Evolutionary conservation across 2,113 vertebrate species (phyloP).

Genomic region (Vimba vimba): DNA sequence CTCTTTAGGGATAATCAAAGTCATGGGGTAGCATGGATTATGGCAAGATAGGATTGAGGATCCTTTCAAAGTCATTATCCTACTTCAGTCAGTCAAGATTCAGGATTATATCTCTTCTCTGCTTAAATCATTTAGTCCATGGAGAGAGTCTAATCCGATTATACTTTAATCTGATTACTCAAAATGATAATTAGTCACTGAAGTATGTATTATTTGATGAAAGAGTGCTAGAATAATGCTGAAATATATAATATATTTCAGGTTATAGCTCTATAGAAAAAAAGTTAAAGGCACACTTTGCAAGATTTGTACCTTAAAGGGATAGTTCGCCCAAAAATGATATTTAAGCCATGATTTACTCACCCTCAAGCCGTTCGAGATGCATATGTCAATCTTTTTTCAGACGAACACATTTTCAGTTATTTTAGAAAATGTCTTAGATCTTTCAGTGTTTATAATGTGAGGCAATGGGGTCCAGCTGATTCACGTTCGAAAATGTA

Average conservation of each 20-base stretch:
- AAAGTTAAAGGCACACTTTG: not conserved
- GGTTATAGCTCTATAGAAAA: not conserved
- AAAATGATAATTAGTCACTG: not conserved
- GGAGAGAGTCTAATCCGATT: not conserved
- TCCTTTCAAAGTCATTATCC: slow-evolving; percentile 39
- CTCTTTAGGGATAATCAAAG: slow-evolving; percentile 67
- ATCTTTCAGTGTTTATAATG: too few species aligned
- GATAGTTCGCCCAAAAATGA: too few species aligned
- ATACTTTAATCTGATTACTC: slow-evolving; percentile 3
- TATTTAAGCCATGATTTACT: too few species aligned
- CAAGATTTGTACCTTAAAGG: too few species aligned
- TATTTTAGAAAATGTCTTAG: too few species aligned
- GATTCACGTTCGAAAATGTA: too few species aligned
- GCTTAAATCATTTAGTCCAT: not conserved
- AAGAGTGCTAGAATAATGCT: not conserved
- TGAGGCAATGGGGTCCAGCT: too few species aligned
- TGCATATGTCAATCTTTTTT: too few species aligned
- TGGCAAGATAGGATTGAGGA: slow-evolving; percentile 33
- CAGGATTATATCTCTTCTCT: not conserved
- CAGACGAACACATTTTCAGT: too few species aligned
- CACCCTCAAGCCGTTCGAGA: too few species aligned
- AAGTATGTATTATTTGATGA: not conserved
- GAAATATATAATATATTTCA: not conserved
- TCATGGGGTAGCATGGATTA: slow-evolving; percentile 70
- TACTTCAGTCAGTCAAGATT: slow-evolving; percentile 28